Evolutionary conservation across 2,797 vertebrate species (phyloP), one percentile per base, ranked within the genome.

Genomic region (Selene dorsalis): DNA sequence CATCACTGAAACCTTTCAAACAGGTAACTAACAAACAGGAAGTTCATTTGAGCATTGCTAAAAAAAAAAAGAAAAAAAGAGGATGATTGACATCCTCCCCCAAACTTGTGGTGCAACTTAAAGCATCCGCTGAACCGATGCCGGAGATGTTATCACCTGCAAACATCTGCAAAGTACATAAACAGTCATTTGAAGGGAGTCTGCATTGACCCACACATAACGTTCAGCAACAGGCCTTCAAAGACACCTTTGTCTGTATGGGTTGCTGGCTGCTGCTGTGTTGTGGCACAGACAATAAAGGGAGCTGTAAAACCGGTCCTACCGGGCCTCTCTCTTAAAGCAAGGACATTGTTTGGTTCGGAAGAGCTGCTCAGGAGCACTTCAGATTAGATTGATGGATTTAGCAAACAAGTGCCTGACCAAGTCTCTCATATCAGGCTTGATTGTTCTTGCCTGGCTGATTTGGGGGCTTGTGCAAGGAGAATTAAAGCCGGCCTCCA

Each of bases 291-390:
- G 79, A 93, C 93, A 90, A 91, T 88, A 75, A 77, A 69, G 78
- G 78, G 87, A 90, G 93, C 79, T n/a, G 95, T 75, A 52, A 52
- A 93, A 96, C 95, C 87, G 88, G 95, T 95, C 85, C 13, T 87
- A 80, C 94, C 57, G 17, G 93, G 84, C 83, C 75, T 79, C 35
- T 60, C 73, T 77, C 47, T 67, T 74, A 78, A 87, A 92, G 81
- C 82, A 30, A 75, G 78, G 84, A 88, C 90, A 90, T 93, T 94
- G 94, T 94, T 88, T 91, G 87, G 84, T 88, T 80, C 76, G 75
- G 78, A 85, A 53, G 82, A 76, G 80, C 86, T 74, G 77, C 80
- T 71, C 77, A 83, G 66, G 76, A 83, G 77, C 80, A 77, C 69
- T 80, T 76, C 32, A 78, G 83, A 87, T 90, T 76, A 84, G 81